phyloP scores from a whole-genome alignment of 2,797 vertebrate genomes.

The Xiphorhynchus erythropygius region DNA sequence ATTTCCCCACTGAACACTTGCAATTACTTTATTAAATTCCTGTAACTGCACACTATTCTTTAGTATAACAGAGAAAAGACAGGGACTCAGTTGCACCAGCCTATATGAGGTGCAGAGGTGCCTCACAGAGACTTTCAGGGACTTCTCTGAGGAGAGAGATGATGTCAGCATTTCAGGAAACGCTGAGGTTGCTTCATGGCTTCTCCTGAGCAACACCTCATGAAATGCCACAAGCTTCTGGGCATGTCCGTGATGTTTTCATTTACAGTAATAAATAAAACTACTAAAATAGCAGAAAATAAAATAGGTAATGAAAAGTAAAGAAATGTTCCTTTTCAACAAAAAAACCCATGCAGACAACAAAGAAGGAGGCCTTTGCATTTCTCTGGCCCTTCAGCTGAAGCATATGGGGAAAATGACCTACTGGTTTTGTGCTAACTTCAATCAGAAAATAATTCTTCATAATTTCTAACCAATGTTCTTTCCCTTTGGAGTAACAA shows the following conservation, averaged over 20 bases:
- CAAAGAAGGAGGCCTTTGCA: neutral
- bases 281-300: neutral
- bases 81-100: neutral
- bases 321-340: neutral
- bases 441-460: constrained; percentile 4
- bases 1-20: neutral
- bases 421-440: neutral
- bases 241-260: neutral
- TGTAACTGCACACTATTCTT: neutral
- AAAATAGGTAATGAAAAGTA: neutral
- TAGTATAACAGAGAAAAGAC: neutral
- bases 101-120: neutral
- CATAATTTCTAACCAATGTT: neutral
- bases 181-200: neutral
- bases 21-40: neutral
- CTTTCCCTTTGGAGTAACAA: neutral
- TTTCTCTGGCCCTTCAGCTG: neutral
- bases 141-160: neutral
- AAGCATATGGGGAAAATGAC: neutral
- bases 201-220: neutral
- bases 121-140: neutral
- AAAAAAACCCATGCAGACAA: neutral
- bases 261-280: neutral
- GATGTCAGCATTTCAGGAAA: neutral
- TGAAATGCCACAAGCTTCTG: neutral